A percentile compares a stretch with the other conserved stretches of the same genome.
Evolutionary conservation across 2,113 vertebrate species (phyloP).

Genomic region (Trochalopteron elliotii): DNA sequence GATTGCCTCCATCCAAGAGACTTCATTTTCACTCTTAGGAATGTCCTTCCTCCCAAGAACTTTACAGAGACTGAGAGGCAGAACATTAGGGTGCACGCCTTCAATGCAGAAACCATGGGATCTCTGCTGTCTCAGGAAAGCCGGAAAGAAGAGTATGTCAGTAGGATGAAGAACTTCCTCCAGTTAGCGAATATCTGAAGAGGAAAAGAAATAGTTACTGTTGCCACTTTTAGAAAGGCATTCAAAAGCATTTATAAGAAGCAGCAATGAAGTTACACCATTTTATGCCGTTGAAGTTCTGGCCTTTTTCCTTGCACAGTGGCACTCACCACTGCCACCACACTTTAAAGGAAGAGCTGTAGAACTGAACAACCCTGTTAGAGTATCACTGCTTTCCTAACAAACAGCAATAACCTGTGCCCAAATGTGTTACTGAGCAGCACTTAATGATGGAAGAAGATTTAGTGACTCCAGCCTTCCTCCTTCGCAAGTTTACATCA

Average conservation of each 20-base stretch:
- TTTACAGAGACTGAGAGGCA: background rate
- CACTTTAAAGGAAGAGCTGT: background rate
- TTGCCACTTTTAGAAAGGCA: background rate
- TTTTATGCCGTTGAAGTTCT: background rate
- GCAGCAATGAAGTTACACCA: background rate
- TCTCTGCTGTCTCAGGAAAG: conserved; percentile 22
- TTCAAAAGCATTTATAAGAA: background rate
- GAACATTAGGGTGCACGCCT: background rate
- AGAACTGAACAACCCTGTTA: background rate
- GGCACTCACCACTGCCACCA: background rate
- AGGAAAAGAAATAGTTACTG: background rate
- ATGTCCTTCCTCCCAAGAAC: background rate
- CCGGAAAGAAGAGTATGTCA: conserved; percentile 57
- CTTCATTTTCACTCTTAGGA: conserved; percentile 63
- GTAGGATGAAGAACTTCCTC: conserved; percentile 82
- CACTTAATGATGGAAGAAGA: background rate
- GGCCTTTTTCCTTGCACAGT: background rate
- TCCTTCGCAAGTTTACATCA: background rate
- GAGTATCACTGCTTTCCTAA: background rate
- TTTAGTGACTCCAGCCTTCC: background rate
- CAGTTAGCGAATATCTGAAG: conserved; percentile 85
- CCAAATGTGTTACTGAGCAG: background rate
- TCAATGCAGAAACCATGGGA: conserved; percentile 12
- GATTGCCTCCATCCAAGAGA: conserved; percentile 65
- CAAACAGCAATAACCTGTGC: background rate